A percentile compares a stretch with the other conserved stretches of the same genome.
Conservation (phyloP, 2,113 vertebrate genomes). For the Coregonus clupeaformis region DNA sequence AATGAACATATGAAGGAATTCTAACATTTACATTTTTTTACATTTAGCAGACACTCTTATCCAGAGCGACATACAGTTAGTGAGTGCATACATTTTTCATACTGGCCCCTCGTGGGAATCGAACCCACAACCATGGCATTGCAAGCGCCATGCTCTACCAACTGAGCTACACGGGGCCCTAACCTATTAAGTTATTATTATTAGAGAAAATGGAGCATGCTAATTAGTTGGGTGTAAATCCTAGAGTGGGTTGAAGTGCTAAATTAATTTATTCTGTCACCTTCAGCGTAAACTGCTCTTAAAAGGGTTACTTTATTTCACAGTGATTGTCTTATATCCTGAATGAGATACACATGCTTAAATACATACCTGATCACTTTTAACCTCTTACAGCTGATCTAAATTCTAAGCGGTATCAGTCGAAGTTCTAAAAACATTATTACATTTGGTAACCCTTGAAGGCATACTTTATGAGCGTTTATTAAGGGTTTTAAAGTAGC, state of each 20-base stretch:
- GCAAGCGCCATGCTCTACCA: too few relatives aligned
- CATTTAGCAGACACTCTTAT: too few relatives aligned
- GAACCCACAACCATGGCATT: too few relatives aligned
- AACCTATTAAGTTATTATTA: constrained; percentile 71
- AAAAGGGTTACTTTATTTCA: constrained; percentile 76
- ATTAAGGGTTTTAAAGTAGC: too few relatives aligned
- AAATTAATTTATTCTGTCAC: constrained; percentile 75
- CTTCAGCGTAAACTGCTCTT: constrained; percentile 63
- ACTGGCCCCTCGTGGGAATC: too few relatives aligned
- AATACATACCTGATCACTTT: neutral
- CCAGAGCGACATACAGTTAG: too few relatives aligned
- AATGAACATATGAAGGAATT: constrained; percentile 73
- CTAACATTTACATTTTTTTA: too few relatives aligned
- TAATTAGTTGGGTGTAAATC: constrained; percentile 73
- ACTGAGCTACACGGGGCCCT: too few relatives aligned
- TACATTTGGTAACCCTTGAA: too few relatives aligned
- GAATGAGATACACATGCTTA: neutral
- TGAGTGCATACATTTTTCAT: too few relatives aligned
- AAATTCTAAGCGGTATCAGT: neutral
- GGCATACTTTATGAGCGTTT: too few relatives aligned
- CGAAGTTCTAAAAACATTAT: too few relatives aligned
- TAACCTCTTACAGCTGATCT: neutral
- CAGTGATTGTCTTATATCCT: constrained; percentile 61
- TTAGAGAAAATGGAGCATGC: constrained; percentile 74
- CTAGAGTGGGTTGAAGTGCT: constrained; percentile 61